Percentiles rank a stretch among this genome's conserved stretches.
These are phyloP conservation scores for Leptopilina myrica DNA, from an alignment of 2,888 invertebrate species.

Conservation along the genomic window DNA sequence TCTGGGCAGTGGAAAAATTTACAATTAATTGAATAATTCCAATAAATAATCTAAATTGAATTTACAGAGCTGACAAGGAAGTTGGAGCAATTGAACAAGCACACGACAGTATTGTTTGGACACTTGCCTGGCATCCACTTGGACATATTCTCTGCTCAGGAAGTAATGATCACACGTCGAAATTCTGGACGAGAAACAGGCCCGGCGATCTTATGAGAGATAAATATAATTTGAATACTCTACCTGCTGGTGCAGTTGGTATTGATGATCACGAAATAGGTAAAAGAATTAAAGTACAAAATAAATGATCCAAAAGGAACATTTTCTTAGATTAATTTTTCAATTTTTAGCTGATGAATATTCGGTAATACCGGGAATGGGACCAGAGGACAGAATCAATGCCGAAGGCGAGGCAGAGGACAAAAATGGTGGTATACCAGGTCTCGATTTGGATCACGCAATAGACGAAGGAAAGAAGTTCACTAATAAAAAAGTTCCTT, in stretches of 20 bases:
- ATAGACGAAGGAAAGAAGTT: slow-evolving; percentile 85
- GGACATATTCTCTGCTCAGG: slow-evolving; percentile 99
- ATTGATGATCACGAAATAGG: slow-evolving; percentile 85
- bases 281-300: slow-evolving; percentile 61
- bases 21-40: slow-evolving; percentile 11
- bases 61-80: slow-evolving; percentile 94
- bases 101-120: slow-evolving; percentile 99
- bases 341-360: slow-evolving; percentile 82
- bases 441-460: slow-evolving; percentile 87
- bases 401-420: slow-evolving; percentile 75
- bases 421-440: slow-evolving; percentile 84
- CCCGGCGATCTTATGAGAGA: slow-evolving; percentile 99
- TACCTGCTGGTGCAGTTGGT: slow-evolving; percentile 88
- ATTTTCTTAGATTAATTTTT: slow-evolving; percentile 33
- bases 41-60: neutral
- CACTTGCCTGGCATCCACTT: slow-evolving; percentile 98
- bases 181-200: slow-evolving; percentile 99
- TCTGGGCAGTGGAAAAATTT: neutral
- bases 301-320: neutral
- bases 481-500: slow-evolving; percentile 89
- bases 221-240: slow-evolving; percentile 95
- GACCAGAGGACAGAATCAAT: slow-evolving; percentile 95
- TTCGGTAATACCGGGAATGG: slow-evolving; percentile 96
- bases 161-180: slow-evolving; percentile 99
- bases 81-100: slow-evolving; percentile 98